A percentile compares a stretch with the other conserved stretches of the same genome.
These are phyloP conservation scores for Hylaeus anthracinus DNA, from an alignment of 1,140 invertebrate species.

Conservation along the genomic window DNA sequence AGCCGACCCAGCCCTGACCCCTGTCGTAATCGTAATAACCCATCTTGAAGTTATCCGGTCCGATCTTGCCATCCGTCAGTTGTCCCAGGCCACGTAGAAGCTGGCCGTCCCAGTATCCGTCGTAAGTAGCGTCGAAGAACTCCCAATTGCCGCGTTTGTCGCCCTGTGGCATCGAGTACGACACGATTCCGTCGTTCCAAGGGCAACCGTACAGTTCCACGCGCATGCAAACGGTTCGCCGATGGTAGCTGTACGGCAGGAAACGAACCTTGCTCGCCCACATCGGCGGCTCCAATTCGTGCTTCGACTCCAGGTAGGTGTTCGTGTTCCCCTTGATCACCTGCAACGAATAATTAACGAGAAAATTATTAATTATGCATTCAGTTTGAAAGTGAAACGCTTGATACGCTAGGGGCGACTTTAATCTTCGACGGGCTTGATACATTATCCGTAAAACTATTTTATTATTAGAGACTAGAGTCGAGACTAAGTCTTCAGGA, in stretches of 20 bases:
- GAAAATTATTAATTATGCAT: constrained; percentile 5
- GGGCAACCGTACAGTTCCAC: constrained; percentile 91
- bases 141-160: constrained; percentile 90
- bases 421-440: too few species aligned
- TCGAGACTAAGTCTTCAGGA: too few species aligned
- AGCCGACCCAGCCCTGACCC: constrained; percentile 93
- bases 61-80: constrained; percentile 88
- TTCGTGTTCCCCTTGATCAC: constrained; percentile 90
- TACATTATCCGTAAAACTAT: too few species aligned
- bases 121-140: constrained; percentile 95
- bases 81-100: constrained; percentile 91
- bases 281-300: constrained; percentile 88
- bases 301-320: constrained; percentile 89
- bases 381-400: not conserved
- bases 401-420: too few species aligned
- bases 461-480: too few species aligned
- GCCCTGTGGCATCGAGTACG: constrained; percentile 85
- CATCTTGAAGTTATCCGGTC: constrained; percentile 89
- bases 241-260: constrained; percentile 91
- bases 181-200: constrained; percentile 83
- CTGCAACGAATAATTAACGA: constrained; percentile 80
- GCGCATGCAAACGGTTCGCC: constrained; percentile 92
- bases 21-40: constrained; percentile 83
- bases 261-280: constrained; percentile 90
- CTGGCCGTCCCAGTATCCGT: constrained; percentile 89